These are phyloP conservation scores for Cosmopolites sordidus DNA, from an alignment of 2,888 invertebrate genomes.

Conservation along the genomic window DNA sequence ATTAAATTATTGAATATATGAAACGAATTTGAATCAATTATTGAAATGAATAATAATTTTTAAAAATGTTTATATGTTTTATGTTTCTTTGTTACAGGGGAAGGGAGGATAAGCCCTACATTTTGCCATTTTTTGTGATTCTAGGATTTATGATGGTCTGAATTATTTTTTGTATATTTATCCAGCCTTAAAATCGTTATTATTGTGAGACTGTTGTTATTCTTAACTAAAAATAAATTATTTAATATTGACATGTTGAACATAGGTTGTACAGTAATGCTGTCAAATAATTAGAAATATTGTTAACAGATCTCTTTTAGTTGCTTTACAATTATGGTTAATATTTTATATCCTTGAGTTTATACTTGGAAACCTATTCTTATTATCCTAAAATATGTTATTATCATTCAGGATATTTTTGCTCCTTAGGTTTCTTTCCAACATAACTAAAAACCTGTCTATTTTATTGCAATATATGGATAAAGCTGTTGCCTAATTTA, in stretches of 20 bases:
- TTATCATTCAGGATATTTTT: constrained; percentile 12
- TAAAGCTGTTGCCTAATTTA: constrained; percentile 33
- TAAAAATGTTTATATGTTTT: no score
- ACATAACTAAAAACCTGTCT: constrained; percentile 20
- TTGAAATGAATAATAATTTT: no score
- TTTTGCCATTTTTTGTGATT: constrained; percentile 15
- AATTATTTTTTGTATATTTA: constrained; percentile 17
- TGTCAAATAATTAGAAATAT: constrained; percentile 33
- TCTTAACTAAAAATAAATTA: constrained; percentile 37
- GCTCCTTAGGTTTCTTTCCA: constrained; percentile 3
- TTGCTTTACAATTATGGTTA: constrained; percentile 30
- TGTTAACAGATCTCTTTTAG: constrained; percentile 32
- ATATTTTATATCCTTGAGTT: constrained; percentile 7
- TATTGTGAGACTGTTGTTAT: constrained; percentile 37
- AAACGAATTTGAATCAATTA: no score
- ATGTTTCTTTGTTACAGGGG: neutral
- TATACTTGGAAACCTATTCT: neutral
- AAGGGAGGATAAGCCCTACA: neutral
- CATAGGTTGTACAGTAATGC: constrained; percentile 30
- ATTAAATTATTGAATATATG: no score
- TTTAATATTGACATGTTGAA: constrained; percentile 24
- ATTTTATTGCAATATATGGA: constrained; percentile 30
- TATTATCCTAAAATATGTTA: neutral
- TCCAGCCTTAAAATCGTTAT: constrained; percentile 28
- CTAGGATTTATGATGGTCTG: constrained; percentile 9